phyloP scores from a whole-genome alignment of 1,140 invertebrate genomes.

The Aphelenchoides fujianensis region DNA sequence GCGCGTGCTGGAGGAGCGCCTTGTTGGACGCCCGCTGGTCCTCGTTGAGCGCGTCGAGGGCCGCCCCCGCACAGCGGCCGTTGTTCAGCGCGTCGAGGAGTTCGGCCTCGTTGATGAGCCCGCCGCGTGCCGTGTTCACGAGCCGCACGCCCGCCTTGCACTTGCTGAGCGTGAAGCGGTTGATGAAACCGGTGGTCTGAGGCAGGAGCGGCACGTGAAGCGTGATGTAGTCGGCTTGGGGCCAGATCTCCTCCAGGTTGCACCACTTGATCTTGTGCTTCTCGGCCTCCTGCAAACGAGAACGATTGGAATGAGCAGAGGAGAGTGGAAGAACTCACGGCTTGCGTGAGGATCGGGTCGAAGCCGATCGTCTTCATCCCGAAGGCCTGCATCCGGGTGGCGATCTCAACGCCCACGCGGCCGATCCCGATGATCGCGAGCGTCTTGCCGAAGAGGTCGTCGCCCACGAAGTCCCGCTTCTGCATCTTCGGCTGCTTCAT shows the following conservation, averaged over 20 bases:
- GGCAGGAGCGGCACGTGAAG: constrained; percentile 91
- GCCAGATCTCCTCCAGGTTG: constrained; percentile 82
- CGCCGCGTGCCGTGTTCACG: constrained; percentile 90
- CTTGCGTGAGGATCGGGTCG: constrained; percentile 81
- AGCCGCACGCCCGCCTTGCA: constrained; percentile 85
- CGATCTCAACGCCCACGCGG: constrained; percentile 89
- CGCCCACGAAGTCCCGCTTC: constrained; percentile 80
- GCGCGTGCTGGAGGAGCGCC: constrained; percentile 68
- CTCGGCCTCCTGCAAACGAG: constrained; percentile 66
- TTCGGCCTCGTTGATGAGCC: constrained; percentile 80
- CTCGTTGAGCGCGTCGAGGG: constrained; percentile 84
- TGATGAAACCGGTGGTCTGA: constrained; percentile 85
- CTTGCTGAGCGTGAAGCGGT: constrained; percentile 71
- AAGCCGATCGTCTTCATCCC: constrained; percentile 91
- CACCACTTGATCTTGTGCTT: constrained; percentile 76
- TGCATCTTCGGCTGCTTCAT: constrained; percentile 79
- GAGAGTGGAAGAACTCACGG: constrained; percentile 63
- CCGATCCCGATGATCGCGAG: constrained; percentile 89
- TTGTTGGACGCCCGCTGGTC: constrained; percentile 68
- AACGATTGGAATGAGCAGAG: constrained; percentile 13
- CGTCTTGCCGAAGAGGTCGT: constrained; percentile 78
- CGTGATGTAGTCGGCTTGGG: constrained; percentile 88
- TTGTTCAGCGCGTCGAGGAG: constrained; percentile 72
- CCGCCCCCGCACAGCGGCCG: constrained; percentile 82
- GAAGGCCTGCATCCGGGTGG: constrained; percentile 84